Conservation (phyloP, 2,888 invertebrate genomes). For the Acheta domesticus region DNA sequence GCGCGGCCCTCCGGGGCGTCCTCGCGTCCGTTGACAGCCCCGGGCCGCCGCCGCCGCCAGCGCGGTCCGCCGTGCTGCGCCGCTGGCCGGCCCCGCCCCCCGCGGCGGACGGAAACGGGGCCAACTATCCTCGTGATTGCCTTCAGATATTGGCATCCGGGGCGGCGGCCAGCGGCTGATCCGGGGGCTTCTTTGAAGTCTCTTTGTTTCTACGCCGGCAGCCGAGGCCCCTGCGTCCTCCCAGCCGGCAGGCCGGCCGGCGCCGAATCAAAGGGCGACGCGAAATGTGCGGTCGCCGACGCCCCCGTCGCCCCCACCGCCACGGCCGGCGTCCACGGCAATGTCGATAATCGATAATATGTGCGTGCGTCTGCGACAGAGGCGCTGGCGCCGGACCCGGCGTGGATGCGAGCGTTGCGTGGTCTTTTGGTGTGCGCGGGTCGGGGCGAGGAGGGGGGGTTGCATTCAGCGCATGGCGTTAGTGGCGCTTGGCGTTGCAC, state of each 20-base stretch:
- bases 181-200: slow-evolving; percentile 1
- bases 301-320: too few relatives aligned
- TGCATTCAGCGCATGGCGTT: too few relatives aligned
- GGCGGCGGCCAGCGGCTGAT: not conserved
- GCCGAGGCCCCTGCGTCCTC: not conserved
- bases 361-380: not conserved
- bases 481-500: too few relatives aligned
- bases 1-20: not conserved
- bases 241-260: not conserved
- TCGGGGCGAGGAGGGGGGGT: too few relatives aligned
- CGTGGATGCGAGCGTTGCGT: not conserved
- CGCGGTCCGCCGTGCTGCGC: not conserved
- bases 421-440: too few relatives aligned
- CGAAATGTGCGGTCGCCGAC: not conserved
- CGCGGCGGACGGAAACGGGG: not conserved
- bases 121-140: slow-evolving; percentile 18
- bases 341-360: not conserved
- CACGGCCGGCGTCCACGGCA: too few relatives aligned
- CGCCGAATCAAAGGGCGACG: not conserved
- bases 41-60: not conserved
- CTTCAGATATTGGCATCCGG: slow-evolving; percentile 18
- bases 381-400: not conserved
- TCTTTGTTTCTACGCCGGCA: not conserved
- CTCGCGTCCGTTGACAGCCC: not conserved
- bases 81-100: not conserved